phyloP scores from a whole-genome alignment of 2,888 invertebrate species.

The Galeruca laticollis region DNA sequence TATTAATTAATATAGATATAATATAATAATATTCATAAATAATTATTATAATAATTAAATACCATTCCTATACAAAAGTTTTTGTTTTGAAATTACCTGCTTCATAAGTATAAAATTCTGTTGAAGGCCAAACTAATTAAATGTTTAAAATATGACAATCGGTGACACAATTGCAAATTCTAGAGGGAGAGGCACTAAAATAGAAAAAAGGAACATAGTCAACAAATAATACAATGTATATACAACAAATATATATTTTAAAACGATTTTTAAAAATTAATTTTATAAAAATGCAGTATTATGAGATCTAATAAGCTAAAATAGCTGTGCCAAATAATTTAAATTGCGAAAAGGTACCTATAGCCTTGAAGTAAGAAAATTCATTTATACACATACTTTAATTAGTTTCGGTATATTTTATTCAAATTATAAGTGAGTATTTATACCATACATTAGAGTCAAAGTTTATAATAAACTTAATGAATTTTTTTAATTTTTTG shows the following conservation, averaged over 20 bases:
- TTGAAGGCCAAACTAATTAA: conserved; percentile 33
- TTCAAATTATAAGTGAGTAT: conserved; percentile 20
- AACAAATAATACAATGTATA: conserved; percentile 49
- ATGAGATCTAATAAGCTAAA: conserved; percentile 46
- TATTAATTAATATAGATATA: no score
- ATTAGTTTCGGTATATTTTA: conserved; percentile 34
- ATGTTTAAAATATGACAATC: conserved; percentile 60
- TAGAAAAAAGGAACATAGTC: conserved; percentile 34
- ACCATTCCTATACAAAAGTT: no score
- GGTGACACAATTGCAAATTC: conserved; percentile 64
- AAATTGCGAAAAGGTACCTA: conserved; percentile 34
- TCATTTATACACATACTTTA: conserved; percentile 35
- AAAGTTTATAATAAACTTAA: conserved; percentile 5
- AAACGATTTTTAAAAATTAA: conserved; percentile 53
- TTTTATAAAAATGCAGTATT: conserved; percentile 62
- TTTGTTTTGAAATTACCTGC: conserved; percentile 1
- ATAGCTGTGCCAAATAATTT: conserved; percentile 55
- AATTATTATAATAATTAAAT: no score
- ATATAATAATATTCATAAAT: no score
- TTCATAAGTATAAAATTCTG: conserved; percentile 30
- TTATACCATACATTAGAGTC: no score
- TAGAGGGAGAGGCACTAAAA: conserved; percentile 64
- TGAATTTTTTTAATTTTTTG: neutral
- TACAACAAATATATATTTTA: conserved; percentile 54
- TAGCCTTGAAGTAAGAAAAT: conserved; percentile 39